These are phyloP conservation scores for Troides aeacus DNA, from an alignment of 2,888 invertebrate species.

Conservation along the genomic window DNA sequence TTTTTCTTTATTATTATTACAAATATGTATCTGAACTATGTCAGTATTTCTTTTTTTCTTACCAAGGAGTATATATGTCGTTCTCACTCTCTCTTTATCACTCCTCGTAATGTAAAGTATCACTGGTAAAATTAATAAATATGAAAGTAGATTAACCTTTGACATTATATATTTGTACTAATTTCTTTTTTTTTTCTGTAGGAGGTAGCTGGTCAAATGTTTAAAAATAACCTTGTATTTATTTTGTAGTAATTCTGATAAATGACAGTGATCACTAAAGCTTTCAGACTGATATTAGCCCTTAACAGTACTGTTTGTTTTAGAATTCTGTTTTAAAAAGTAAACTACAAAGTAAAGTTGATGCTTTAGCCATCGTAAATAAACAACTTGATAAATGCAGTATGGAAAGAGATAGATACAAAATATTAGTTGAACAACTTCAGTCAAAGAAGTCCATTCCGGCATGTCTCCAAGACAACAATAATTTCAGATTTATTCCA, in stretches of 20 bases:
- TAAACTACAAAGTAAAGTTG: slow-evolving; percentile 89
- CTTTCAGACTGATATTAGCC: neutral
- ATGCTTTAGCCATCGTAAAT: slow-evolving; percentile 88
- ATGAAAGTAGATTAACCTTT: too few species aligned
- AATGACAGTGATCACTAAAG: neutral
- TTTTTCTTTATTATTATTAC: too few species aligned
- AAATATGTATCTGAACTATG: too few species aligned
- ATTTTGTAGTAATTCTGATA: neutral
- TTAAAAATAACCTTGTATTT: too few species aligned
- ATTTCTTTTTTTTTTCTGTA: too few species aligned
- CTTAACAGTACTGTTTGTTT: neutral
- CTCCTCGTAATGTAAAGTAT: too few species aligned
- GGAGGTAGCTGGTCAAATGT: too few species aligned
- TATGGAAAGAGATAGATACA: slow-evolving; percentile 89
- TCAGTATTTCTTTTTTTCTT: too few species aligned
- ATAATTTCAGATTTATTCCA: slow-evolving; percentile 54
- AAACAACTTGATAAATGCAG: slow-evolving; percentile 88
- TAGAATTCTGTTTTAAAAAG: slow-evolving; percentile 83
- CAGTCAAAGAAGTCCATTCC: slow-evolving; percentile 68
- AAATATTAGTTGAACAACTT: slow-evolving; percentile 88
- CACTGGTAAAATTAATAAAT: too few species aligned
- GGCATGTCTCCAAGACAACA: slow-evolving; percentile 44
- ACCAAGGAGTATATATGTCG: too few species aligned
- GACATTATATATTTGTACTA: too few species aligned
- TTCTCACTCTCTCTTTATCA: too few species aligned